Conservation (phyloP, 2,888 invertebrate species). For the Pheosia gnoma region DNA sequence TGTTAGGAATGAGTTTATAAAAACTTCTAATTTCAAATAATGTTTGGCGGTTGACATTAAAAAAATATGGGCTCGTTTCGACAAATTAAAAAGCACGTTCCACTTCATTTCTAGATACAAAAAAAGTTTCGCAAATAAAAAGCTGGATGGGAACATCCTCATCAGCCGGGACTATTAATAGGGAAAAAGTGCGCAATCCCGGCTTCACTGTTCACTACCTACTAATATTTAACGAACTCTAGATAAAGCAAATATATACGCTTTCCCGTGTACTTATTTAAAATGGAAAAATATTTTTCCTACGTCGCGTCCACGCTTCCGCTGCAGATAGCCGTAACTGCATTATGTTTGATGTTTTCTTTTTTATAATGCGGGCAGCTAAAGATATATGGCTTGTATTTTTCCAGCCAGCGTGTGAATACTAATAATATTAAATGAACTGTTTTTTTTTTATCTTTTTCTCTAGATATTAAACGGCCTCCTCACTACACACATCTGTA, state of each 20-base stretch:
- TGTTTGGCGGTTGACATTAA: slow-evolving; percentile 15
- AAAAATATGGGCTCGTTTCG: slow-evolving; percentile 22
- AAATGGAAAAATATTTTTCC: slow-evolving; percentile 82
- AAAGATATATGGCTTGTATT: slow-evolving; percentile 43
- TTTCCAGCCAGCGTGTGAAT: slow-evolving; percentile 33
- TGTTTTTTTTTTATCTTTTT: background rate
- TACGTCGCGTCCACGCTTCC: slow-evolving; percentile 58
- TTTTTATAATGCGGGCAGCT: slow-evolving; percentile 43
- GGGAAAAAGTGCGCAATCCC: slow-evolving; percentile 64
- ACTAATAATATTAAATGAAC: slow-evolving; percentile 16
- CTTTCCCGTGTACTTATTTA: slow-evolving; percentile 69
- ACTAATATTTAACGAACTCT: slow-evolving; percentile 79
- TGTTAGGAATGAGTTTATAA: background rate
- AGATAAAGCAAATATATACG: slow-evolving; percentile 80
- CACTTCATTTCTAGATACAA: slow-evolving; percentile 58
- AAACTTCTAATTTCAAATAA: slow-evolving; percentile 3
- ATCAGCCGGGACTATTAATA: slow-evolving; percentile 70
- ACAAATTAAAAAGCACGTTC: slow-evolving; percentile 58
- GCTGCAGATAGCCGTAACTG: slow-evolving; percentile 44
- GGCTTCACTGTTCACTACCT: slow-evolving; percentile 60
- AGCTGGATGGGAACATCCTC: slow-evolving; percentile 50
- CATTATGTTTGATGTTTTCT: slow-evolving; percentile 50
- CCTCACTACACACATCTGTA: no score
- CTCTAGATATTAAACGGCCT: no score
- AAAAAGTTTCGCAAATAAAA: slow-evolving; percentile 55